Evolutionary conservation across 1,140 invertebrate species (phyloP).

Genomic region (Gonatopus flavifemur): DNA sequence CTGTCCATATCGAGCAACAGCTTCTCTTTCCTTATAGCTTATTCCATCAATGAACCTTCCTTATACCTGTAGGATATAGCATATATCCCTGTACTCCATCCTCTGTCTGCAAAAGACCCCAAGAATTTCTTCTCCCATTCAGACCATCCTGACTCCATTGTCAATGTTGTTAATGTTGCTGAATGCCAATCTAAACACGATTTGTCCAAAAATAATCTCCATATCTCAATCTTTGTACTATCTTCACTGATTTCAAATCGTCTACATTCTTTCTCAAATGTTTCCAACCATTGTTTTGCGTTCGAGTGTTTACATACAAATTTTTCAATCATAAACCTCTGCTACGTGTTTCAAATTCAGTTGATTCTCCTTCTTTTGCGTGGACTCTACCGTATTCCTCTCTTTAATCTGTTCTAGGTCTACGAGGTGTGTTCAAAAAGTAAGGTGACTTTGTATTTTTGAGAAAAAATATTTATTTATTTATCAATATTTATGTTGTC

Average conservation of each 20-base stretch:
- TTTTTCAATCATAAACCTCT: constrained; percentile 7
- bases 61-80: neutral
- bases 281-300: constrained; percentile 8
- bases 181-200: neutral
- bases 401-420: constrained; percentile 3
- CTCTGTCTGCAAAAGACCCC: neutral
- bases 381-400: neutral
- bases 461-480: no score
- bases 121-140: neutral
- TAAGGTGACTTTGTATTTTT: no score
- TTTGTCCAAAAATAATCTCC: neutral
- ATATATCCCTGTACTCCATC: neutral
- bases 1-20: neutral
- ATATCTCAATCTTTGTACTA: neutral
- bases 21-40: neutral
- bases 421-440: no score
- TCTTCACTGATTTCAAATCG: neutral
- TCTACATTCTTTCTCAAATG: neutral
- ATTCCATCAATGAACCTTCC: neutral
- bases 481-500: no score
- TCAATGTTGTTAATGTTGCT: neutral
- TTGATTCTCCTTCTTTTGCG: neutral
- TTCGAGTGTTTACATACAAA: constrained; percentile 8
- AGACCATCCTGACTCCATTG: neutral
- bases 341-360: neutral